Conservation (phyloP, 2,113 vertebrate species). For the Progne subis region DNA sequence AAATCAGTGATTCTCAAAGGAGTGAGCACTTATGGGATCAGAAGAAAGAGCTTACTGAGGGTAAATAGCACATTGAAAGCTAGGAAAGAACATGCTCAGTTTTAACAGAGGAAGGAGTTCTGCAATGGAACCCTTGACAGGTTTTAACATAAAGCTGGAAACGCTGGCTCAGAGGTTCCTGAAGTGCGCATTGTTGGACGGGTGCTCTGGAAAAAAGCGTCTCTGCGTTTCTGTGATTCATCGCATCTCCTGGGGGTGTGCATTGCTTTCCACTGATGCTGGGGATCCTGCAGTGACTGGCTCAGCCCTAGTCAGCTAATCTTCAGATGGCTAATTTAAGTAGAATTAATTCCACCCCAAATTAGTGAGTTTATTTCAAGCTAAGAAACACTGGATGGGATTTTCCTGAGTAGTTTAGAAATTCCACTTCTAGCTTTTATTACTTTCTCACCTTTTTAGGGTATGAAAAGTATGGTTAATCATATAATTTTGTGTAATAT, state of each 20-base stretch:
- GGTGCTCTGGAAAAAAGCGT: constrained; percentile 44
- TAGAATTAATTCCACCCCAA: background rate
- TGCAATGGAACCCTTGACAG: background rate
- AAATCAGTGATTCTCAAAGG: background rate
- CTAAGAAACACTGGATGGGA: background rate
- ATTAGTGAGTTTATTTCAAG: background rate
- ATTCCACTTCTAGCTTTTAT: background rate
- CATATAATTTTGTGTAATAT: background rate
- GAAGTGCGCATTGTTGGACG: background rate
- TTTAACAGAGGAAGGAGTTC: background rate
- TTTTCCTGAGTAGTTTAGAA: background rate
- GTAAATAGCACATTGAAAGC: background rate
- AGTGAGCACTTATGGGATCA: background rate
- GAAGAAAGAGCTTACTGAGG: background rate
- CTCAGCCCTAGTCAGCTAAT: background rate
- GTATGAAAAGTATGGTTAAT: background rate
- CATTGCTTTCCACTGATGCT: constrained; percentile 45
- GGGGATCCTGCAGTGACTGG: background rate
- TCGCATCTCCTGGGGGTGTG: background rate
- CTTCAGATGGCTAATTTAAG: background rate
- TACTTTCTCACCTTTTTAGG: background rate
- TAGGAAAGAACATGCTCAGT: background rate
- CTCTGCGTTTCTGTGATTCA: background rate
- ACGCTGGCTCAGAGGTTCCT: background rate
- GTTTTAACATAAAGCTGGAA: background rate